phyloP scores from a whole-genome alignment of 2,888 invertebrate species.

The Psylliodes chrysocephalus region DNA sequence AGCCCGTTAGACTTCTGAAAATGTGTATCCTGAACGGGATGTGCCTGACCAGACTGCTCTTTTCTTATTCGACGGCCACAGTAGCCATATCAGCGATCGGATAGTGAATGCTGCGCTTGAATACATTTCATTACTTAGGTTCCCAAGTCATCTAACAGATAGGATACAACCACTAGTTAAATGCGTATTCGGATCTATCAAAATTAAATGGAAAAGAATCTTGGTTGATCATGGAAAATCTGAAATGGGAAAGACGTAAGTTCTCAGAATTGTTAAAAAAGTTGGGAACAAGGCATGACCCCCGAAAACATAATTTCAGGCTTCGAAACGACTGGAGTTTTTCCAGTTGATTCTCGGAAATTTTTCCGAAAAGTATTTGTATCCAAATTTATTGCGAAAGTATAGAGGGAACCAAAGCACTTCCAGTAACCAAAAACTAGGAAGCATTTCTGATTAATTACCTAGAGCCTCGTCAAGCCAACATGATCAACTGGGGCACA shows the following conservation, averaged over 20 bases:
- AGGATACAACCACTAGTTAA: conserved; percentile 40
- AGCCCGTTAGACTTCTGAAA: conserved; percentile 7
- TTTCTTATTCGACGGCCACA: no score
- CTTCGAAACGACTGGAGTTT: no score
- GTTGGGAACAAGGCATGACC: conserved; percentile 10
- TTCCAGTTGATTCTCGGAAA: conserved; percentile 13
- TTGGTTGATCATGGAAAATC: conserved; percentile 40
- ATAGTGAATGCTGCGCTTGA: no score
- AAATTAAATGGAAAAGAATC: conserved; percentile 38
- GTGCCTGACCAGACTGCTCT: no score
- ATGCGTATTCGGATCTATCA: conserved; percentile 35
- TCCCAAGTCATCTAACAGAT: no score
- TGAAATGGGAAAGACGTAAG: conserved; percentile 29
- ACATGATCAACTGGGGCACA: no score
- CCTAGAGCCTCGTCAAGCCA: no score
- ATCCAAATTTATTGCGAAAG: conserved; percentile 7
- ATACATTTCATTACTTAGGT: conserved; percentile 14
- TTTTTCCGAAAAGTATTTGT: conserved; percentile 20
- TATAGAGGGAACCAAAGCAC: no score
- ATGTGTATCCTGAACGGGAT: conserved; percentile 6
- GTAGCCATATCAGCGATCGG: no score
- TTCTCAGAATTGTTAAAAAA: conserved; percentile 9
- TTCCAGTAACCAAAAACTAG: no score
- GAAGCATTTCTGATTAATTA: no score
- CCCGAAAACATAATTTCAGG: no score